Conservation (phyloP, 37 sponge, comb jelly and placozoan genomes). For the Halichondria panicea region DNA sequence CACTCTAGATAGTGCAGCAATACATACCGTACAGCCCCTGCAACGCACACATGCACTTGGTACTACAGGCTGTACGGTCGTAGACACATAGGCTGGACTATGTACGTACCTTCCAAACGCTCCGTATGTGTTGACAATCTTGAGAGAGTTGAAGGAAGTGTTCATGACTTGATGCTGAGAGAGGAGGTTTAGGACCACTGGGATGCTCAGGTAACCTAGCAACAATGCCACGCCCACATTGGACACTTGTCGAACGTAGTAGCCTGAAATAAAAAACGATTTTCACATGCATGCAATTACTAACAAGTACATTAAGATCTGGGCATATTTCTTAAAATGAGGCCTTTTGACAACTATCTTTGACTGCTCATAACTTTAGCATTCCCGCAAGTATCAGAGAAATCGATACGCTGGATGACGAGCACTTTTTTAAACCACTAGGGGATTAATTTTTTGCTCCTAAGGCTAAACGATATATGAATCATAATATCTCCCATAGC, state of each 20-base stretch:
- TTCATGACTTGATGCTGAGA: slow-evolving; percentile 85
- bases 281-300: neutral
- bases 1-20: too few species aligned
- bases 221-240: slow-evolving; percentile 35
- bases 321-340: neutral
- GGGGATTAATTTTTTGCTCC: neutral
- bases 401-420: neutral
- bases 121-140: slow-evolving; percentile 92
- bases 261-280: slow-evolving; percentile 21
- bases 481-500: neutral
- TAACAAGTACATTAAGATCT: neutral
- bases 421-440: neutral
- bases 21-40: too few species aligned
- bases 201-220: slow-evolving; percentile 82
- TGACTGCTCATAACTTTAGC: neutral
- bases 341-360: neutral
- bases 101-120: slow-evolving; percentile 85
- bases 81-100: too few species aligned
- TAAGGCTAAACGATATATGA: neutral
- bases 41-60: too few species aligned
- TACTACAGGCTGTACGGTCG: too few species aligned
- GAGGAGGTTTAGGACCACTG: slow-evolving; percentile 87
- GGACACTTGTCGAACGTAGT: slow-evolving; percentile 52
- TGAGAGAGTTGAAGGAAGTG: slow-evolving; percentile 80
- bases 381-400: neutral